Percentiles rank a stretch among this genome's conserved stretches.
These are phyloP conservation scores for Cephonodes hylas DNA, from an alignment of 2,888 invertebrate genomes.

Conservation along the genomic window DNA sequence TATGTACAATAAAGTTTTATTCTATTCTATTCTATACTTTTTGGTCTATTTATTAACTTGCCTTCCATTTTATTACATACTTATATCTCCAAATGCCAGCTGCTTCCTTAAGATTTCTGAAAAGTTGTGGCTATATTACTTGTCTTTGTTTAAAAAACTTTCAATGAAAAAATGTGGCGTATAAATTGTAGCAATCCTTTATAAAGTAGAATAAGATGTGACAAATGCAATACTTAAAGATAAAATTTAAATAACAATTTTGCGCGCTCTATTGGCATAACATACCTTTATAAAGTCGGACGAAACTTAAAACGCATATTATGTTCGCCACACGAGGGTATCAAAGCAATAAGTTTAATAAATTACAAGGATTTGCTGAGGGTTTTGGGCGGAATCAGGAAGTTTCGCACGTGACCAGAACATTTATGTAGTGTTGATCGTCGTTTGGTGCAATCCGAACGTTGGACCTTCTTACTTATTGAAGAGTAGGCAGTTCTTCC, in stretches of 20 bases:
- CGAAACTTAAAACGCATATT: background rate
- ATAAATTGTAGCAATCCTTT: background rate
- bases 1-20: too few relatives aligned
- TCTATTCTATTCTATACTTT: too few relatives aligned
- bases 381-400: background rate
- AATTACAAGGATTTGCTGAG: constrained; percentile 8
- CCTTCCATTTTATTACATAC: too few relatives aligned
- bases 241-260: background rate
- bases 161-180: background rate
- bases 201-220: too few relatives aligned
- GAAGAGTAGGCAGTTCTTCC: background rate
- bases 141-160: too few relatives aligned
- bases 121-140: too few relatives aligned
- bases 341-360: constrained; percentile 7
- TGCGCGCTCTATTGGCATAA: background rate
- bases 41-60: too few relatives aligned
- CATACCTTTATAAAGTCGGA: background rate
- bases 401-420: constrained; percentile 10
- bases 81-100: too few relatives aligned
- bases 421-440: background rate
- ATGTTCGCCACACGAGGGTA: background rate
- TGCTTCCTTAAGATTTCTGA: too few relatives aligned
- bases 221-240: too few relatives aligned
- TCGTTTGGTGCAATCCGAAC: background rate
- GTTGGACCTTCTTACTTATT: background rate